phyloP scores from a whole-genome alignment of 2,888 invertebrate species.

The Tenthredo scrophulariae region DNA sequence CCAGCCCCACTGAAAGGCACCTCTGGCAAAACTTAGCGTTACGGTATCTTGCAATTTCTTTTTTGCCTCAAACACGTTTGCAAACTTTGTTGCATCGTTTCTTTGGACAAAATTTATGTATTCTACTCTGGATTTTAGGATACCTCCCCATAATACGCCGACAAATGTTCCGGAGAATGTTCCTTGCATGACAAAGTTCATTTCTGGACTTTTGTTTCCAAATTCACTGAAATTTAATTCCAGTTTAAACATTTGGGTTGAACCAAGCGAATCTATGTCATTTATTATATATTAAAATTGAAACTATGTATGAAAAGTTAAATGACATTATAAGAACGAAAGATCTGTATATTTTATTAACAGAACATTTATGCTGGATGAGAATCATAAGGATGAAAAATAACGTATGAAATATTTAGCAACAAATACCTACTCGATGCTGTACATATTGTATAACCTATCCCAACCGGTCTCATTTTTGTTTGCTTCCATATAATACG shows the following conservation, averaged over 20 bases:
- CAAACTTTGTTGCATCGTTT: slow-evolving; percentile 87
- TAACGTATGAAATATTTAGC: not conserved
- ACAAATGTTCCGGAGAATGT: slow-evolving; percentile 81
- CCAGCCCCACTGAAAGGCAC: slow-evolving; percentile 87
- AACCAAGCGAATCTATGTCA: not conserved
- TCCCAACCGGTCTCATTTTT: slow-evolving; percentile 78
- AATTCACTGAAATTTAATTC: slow-evolving; percentile 81
- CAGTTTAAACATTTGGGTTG: not conserved
- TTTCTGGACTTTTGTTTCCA: slow-evolving; percentile 83
- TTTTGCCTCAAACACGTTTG: slow-evolving; percentile 85
- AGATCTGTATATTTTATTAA: not conserved
- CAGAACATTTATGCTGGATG: not conserved
- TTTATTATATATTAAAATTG: not conserved
- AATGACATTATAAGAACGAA: not conserved
- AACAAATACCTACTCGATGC: slow-evolving; percentile 76
- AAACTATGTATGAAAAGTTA: not conserved
- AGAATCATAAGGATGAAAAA: not conserved
- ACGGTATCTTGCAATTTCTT: slow-evolving; percentile 86
- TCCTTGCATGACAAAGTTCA: slow-evolving; percentile 82
- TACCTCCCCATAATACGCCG: slow-evolving; percentile 85
- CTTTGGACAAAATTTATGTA: slow-evolving; percentile 86
- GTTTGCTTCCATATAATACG: slow-evolving; percentile 12
- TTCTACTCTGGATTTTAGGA: slow-evolving; percentile 81
- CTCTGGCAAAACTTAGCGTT: slow-evolving; percentile 85
- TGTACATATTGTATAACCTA: slow-evolving; percentile 79